Evolutionary conservation across 2,888 invertebrate genomes (phyloP), one percentile per base, ranked within the genome.

Genomic region (Arctia plantaginis): DNA sequence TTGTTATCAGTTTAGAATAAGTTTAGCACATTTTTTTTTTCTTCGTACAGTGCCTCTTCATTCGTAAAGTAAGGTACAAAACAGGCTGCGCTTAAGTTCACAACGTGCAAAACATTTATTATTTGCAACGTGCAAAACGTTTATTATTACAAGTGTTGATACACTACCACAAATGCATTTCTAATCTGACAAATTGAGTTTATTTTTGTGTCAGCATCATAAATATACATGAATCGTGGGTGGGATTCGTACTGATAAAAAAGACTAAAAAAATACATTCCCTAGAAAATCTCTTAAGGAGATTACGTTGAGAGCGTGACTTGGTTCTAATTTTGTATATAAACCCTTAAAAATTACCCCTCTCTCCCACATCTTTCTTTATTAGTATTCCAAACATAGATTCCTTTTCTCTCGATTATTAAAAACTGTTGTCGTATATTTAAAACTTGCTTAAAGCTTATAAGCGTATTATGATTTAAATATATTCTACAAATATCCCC

Each of bases 331-430:
- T 47, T 33, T 33, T 27, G 2, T 51, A 51, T 1, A 33, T n/a
- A n/a, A 68, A 27, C 39, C 55, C 39, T 18, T 55, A 39, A 39
- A 39, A 20, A 18, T 35, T 8, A 35, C 39, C 69, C 55, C 18
- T 13, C 7, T 39, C 18, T 8, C 30, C 44, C 18, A 27, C n/a
- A 27, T 20, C 4, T 35, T 39, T 35, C 27, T 10, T 20, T 20
- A 39, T 69, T 59, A 69, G 69, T 69, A 69, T 69, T 69, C 69
- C 6, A 4, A 59, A 59, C 69, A 69, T 12, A 33, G 51, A 35
- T 39, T 39, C n/a, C 0, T 69, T n/a, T n/a, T 55, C n/a, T 55
- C 27, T 8, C n/a, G 44, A 12, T 27, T 27, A 18, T 41, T 30
- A 59, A 59, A 59, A 27, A n/a, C 2, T 55, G 13, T 55, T n/a